Evolutionary conservation across 1,140 invertebrate species (phyloP), one percentile per base, ranked within the genome.

Genomic region (Bradysia coprophila): DNA sequence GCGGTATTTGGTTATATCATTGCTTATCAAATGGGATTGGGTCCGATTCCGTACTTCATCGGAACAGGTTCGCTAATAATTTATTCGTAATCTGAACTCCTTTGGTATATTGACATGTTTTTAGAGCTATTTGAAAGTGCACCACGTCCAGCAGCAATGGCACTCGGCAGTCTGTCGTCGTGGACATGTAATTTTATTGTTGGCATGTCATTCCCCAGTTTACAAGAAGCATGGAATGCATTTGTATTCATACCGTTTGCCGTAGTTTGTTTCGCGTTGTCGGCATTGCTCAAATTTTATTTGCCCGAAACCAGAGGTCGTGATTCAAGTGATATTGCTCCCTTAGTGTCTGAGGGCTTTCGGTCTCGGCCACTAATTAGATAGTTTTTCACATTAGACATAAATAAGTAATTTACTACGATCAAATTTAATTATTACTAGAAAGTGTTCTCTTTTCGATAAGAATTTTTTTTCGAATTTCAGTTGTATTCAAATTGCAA

Each of bases 101-200:
- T 11, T 9, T 9, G 10, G 5, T 11, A 6, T n/a, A 36, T n/a
- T 36, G 9, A 36, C 15, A 36, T 9, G n/a, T 31, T 31, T n/a
- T n/a, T 36, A 9, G 91, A 95, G 66, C 61, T 95, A 23, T 92
- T 94, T 53, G 78, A 88, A 49, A 81, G 90, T 45, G 80, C 76
- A 2, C 80, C 88, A 1, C 71, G 86, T 38, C 74, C 86, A 0
- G 72, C 75, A 33, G 88, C 84, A 24, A 91, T 92, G 77, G 78
- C 86, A 39, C 68, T 92, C 45, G 86, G 87, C 13, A 88, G 86
- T 43, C 68, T 90, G 47, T 73, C 77, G 21, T 95, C 93, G 59
- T 94, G 90, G 90, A 68, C 72, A 2, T 82, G 80, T 22, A 94
- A 92, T 62, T 91, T 94, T 55, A 51, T 85, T n/a, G 78, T 93